phyloP scores from a whole-genome alignment of 2,888 invertebrate species.

The Eledone cirrhosa region DNA sequence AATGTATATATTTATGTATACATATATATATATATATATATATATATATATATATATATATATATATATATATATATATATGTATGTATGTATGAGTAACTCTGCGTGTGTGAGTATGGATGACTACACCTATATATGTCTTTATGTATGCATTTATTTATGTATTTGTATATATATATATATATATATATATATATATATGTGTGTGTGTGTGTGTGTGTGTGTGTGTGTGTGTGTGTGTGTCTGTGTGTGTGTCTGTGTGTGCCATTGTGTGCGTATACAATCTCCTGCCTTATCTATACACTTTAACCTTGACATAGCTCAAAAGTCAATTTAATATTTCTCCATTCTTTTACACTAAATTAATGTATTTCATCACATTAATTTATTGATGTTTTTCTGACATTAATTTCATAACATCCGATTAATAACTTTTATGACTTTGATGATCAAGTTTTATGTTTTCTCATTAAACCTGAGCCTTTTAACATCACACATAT shows the following conservation, averaged over 20 bases:
- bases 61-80: not conserved
- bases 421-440: no score
- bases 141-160: no score
- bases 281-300: not conserved
- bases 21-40: slow-evolving; percentile 1
- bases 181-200: slow-evolving; percentile 13
- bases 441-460: no score
- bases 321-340: no score
- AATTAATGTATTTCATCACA: no score
- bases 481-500: no score
- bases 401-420: no score
- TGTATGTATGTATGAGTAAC: not conserved
- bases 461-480: no score
- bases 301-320: no score
- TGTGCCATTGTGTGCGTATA: not conserved
- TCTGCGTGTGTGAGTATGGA: not conserved
- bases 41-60: slow-evolving; percentile 7
- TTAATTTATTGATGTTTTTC: no score
- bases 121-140: not conserved
- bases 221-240: not conserved
- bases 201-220: not conserved
- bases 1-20: no score
- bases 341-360: no score
- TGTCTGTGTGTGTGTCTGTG: not conserved
- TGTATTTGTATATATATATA: not conserved